phyloP scores from a whole-genome alignment of 2,888 invertebrate species.

The Drosophila lutescens region DNA sequence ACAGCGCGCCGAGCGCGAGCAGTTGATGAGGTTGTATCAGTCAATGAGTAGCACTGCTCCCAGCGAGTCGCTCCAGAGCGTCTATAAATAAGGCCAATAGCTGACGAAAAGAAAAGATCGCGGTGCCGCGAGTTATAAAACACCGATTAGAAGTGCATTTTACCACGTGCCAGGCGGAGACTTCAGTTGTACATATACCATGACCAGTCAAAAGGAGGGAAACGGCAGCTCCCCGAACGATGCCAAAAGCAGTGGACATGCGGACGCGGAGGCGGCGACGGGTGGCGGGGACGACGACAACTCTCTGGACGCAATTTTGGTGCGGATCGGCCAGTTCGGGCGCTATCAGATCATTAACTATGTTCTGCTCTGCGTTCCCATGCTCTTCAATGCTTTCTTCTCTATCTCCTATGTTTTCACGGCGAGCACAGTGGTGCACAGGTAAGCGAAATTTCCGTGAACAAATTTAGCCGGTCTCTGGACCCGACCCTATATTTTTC shows the following conservation, averaged over 20 bases:
- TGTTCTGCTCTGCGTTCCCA: constrained; percentile 86
- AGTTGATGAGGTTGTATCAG: constrained; percentile 46
- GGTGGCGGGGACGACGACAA: constrained; percentile 56
- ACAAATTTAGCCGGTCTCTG: background rate
- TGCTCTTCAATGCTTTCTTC: constrained; percentile 88
- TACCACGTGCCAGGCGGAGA: constrained; percentile 52
- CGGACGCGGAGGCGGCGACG: constrained; percentile 8
- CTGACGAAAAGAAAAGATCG: constrained; percentile 5
- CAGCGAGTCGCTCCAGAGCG: constrained; percentile 48
- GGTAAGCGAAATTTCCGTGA: constrained; percentile 84
- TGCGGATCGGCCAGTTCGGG: constrained; percentile 87
- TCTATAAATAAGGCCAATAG: constrained; percentile 12
- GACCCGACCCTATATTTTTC: background rate
- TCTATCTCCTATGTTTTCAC: constrained; percentile 89
- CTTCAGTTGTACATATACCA: background rate
- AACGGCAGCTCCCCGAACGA: constrained; percentile 13
- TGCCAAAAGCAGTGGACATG: constrained; percentile 43
- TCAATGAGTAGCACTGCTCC: constrained; percentile 57
- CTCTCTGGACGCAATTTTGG: constrained; percentile 74
- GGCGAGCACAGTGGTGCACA: constrained; percentile 88
- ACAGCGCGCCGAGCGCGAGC: constrained; percentile 7
- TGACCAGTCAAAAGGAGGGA: constrained; percentile 28
- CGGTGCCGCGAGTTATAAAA: constrained; percentile 59
- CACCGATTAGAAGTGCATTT: constrained; percentile 60
- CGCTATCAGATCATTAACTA: constrained; percentile 87